Evolutionary conservation across 2,797 vertebrate species (phyloP).

Genomic region (Leuciscus waleckii): DNA sequence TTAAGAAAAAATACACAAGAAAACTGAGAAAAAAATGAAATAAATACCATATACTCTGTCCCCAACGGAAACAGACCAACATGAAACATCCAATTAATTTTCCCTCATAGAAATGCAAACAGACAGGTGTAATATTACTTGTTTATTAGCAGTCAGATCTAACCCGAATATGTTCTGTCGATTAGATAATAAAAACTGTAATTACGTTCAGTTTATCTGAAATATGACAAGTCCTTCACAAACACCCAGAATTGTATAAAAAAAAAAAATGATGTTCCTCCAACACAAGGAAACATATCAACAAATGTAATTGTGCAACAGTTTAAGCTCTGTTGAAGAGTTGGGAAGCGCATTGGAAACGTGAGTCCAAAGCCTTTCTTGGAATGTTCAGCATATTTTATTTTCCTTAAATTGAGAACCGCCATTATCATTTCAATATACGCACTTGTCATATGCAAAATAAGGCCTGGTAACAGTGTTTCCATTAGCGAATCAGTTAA

Average conservation of each 20-base stretch:
- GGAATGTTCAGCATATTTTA: conserved; percentile 32
- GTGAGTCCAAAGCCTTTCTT: not conserved
- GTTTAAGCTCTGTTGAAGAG: conserved; percentile 20
- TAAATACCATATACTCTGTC: not conserved
- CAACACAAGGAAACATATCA: not conserved
- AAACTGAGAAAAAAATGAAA: not conserved
- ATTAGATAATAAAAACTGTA: conserved; percentile 24
- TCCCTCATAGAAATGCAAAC: not conserved
- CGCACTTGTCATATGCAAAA: not conserved
- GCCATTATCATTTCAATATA: conserved; percentile 12
- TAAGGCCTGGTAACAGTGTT: conserved; percentile 7
- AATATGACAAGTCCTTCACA: conserved; percentile 4
- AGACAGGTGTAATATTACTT: not conserved
- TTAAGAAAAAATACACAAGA: not conserved
- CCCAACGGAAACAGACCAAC: not conserved
- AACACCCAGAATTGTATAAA: conserved; percentile 14
- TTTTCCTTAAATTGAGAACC: not conserved
- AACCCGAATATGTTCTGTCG: not conserved
- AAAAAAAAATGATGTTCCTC: not conserved
- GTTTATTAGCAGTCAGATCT: conserved; percentile 54
- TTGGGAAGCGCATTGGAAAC: conserved; percentile 4
- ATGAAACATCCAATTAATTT: not conserved
- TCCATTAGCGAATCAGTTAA: conserved; percentile 33
- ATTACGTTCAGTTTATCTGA: conserved; percentile 22
- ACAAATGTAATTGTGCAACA: conserved; percentile 21